Base-by-base conservation (phyloP, 1,140 invertebrate species). In the Aphaenogaster ashmeadi region DNA sequence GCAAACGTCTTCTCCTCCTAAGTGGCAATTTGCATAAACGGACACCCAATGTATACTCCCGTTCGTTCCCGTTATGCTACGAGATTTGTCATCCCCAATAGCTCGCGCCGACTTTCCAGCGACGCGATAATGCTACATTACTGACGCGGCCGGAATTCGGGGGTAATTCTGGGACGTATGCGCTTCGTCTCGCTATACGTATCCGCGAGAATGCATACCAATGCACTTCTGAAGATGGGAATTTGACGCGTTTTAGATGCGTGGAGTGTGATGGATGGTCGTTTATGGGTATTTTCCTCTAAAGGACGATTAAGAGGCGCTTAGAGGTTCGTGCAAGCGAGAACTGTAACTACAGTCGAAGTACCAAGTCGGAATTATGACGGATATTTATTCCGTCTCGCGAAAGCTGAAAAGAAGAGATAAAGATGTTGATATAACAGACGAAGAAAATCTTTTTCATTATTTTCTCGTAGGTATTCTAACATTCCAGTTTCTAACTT, bases 1-100 rank as follows among this genome's bases (percentile, higher is more conserved):
- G 86, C 89, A 91, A 92, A 90, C 81, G 89, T 91, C 92, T 91
- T 90, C 85, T 52, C 83, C 66, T 18, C 60, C 81, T 86, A 91
- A 88, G 87, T 91, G 91, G 92, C 91, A 92, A 90, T 93, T 93
- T 93, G 86, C 92, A 93, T 92, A 93, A 93, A 93, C 90, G 87
- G 90, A 89, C 84, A 90, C 69, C 85, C 74, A 21, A 60, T 87
- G 83, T 71, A 74, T 87, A 86, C 83, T 84, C 77, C 60, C 83
- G 58, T 78, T 60, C 78, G 72, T 44, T 87, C 60, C 66, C 87
- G 71, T 74, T 69, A 86, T 27, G 18, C 69, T 75, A 60, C 60
- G 74, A 86, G 88, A 92, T 93, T 91, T 91, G 91, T 93, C 92
- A 93, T 93, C 80, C 86, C 83, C 84, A 64, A 88, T 58, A 72